phyloP scores from a whole-genome alignment of 2,797 vertebrate species.

The Acomys russatus region DNA sequence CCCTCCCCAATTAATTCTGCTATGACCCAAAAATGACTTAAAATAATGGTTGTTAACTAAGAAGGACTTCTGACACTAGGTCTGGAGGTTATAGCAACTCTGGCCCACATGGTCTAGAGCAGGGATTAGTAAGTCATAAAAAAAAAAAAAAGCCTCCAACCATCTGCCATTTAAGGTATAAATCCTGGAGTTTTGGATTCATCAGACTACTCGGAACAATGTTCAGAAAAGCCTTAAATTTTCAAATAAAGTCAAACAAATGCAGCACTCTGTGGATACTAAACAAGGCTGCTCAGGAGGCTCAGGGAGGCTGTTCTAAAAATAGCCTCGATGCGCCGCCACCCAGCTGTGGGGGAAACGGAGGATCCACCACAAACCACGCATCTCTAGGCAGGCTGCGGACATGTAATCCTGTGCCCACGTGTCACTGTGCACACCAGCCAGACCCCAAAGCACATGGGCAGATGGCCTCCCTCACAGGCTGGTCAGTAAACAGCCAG shows the following conservation, averaged over 20 bases:
- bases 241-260: conserved; percentile 74
- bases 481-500: neutral
- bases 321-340: neutral
- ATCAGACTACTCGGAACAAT: conserved; percentile 45
- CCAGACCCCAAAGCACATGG: neutral
- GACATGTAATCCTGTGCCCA: neutral
- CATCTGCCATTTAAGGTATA: conserved; percentile 67
- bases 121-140: conserved; percentile 24
- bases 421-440: accelerated
- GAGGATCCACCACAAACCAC: neutral
- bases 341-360: neutral
- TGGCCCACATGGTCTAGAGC: conserved; percentile 38
- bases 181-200: conserved; percentile 65
- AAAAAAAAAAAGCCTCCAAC: conserved; percentile 25
- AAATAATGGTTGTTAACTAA: conserved; percentile 1
- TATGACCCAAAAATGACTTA: conserved; percentile 34
- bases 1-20: neutral
- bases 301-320: conserved; percentile 62
- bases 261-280: conserved; percentile 7
- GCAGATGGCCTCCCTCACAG: neutral
- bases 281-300: conserved; percentile 23
- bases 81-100: conserved; percentile 42
- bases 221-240: conserved; percentile 60
- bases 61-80: conserved; percentile 8
- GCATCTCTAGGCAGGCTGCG: neutral